Base-by-base conservation (phyloP, 2,888 invertebrate genomes). In the Strigamia crassipes region DNA sequence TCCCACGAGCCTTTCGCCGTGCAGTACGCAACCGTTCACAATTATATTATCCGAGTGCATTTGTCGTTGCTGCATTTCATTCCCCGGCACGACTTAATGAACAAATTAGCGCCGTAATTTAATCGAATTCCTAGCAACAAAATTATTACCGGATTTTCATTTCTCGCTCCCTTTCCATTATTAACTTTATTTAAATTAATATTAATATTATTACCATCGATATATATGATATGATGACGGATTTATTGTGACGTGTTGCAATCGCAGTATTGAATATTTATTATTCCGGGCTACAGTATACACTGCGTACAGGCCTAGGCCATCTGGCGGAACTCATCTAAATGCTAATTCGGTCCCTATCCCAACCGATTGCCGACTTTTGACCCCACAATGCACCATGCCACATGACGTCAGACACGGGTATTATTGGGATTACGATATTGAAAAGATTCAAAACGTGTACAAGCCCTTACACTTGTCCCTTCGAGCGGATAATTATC, bases 81-180 rank as follows among this genome's bases (percentile, higher is more conserved):
- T 78, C 21, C 18, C 38, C 34, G 8, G 41, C 42, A 18, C 41
- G 41, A 79, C 38, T 61, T 61, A 61, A 61, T 61, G 79, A 79
- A 41, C 79, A 41, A 79, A 79, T 79, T 79, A 79, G 79, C 79
- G 41, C 34, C 79, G 34, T 79, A 79, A 79, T 79, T 79, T 79
- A 79, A 79, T 79, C 79, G 79, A 79, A 79, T 61, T 61, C 42
- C 42, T 42, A 42, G 12, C 42, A 42, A 42, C 42, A 42, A 42
- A 42, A 42, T 42, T 42, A 42, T 42, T 42, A 42, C 34, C 34
- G 34, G 6, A 34, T 42, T 42, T 13, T 42, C 15, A 42, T 42
- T 61, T 51, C 51, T 3, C 51, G n/a, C 4, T 10, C 13, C 3
- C 3, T 51, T 51, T 13, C n/a, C n/a, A n/a, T 51, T 51, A 51